Base-by-base conservation (phyloP, 64 coral and sea anemone genomes). In the Acropora tenuis region DNA sequence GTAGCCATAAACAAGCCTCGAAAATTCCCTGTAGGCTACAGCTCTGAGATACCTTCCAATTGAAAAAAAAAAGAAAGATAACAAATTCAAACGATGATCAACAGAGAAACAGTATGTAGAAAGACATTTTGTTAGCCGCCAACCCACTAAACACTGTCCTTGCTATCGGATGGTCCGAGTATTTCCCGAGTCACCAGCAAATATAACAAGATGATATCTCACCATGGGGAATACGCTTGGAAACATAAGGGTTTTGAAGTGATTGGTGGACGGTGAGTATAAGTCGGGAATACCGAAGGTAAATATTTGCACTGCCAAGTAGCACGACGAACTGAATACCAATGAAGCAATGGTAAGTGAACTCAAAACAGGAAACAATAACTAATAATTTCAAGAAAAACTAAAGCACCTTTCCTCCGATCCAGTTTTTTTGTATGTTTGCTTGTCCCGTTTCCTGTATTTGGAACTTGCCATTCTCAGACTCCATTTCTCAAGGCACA, bases 21-120 rank as follows among this genome's bases (percentile, higher is more conserved):
- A 69, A 80, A 90, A 90, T 80, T 80, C 88, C 50, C 88, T 63
- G 15, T 89, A 78, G 78, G 78, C 78, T 50, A 80, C 15, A 10
- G 48, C n/a, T 60, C 48, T 4, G 16, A 80, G 55, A 80, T 55
- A 80, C 49, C 78, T 80, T 6, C 6, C 6, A 63, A 11, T 10
- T 6, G 11, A 63, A 11, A 63, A 11, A 63, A 0, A 6, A 11
- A 63, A 11, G 15, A 11, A 73, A 6, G 41, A 13, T 42, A 73
- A 40, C 10, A 11, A 55, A 55, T 55, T 55, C 50, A 55, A 55
- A 55, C 3, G 9, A 4, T 55, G 50, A 55, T 3, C 50, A 55
- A 55, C 50, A 55, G 50, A 55, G 50, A 9, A 55, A 55, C 9
- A 55, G 50, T 55, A 55, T 55, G 50, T 55, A 3, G 50, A 55